Base-by-base conservation (phyloP, 2,797 vertebrate genomes). In the Gorsachius magnificus region DNA sequence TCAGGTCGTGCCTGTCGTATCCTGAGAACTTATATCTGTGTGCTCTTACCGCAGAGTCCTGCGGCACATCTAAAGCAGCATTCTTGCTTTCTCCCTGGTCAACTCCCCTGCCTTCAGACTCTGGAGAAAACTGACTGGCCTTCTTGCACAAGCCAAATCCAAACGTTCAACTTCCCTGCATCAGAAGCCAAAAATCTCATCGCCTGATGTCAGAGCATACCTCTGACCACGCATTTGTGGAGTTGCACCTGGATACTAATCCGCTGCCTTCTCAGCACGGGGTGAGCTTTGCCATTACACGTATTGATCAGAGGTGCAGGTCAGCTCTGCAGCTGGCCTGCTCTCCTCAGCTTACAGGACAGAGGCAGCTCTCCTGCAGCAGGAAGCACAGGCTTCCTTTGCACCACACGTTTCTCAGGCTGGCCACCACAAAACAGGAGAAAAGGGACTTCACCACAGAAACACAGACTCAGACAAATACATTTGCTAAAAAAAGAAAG, bases 121-220 rank as follows among this genome's bases (percentile, higher is more conserved):
- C 28, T 2, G 5, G 25, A 70, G 60, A 35, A 83, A 85, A 85
- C 25, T 4, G 28, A 79, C 74, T 20, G 18, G 38, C 48, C 24
- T 36, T 56, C 31, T 58, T 36, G 20, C 1, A 60, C 4, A 28
- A 93, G 66, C n/a, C 41, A 63, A 60, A 70, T 2, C 4, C 0
- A 0, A 31, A 19, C 0, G 3, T 29, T 69, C 20, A 83, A 46
- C 53, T 72, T 43, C 26, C 29, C 57, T 7, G 9, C 11, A 26
- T 4, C 53, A 54, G 81, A 19, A 94, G 70, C 50, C 77, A 82
- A 51, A 83, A 68, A 45, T 15, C 45, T 71, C 60, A 18, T 3
- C 14, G 46, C 45, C 64, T 75, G 75, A 51, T 4, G 2, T 45
- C 45, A 85, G 57, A 91, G 76, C 75, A 81, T 41, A 57, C 57